phyloP scores from a whole-genome alignment of 2,797 vertebrate genomes.

The Rhynchonycteris naso region DNA sequence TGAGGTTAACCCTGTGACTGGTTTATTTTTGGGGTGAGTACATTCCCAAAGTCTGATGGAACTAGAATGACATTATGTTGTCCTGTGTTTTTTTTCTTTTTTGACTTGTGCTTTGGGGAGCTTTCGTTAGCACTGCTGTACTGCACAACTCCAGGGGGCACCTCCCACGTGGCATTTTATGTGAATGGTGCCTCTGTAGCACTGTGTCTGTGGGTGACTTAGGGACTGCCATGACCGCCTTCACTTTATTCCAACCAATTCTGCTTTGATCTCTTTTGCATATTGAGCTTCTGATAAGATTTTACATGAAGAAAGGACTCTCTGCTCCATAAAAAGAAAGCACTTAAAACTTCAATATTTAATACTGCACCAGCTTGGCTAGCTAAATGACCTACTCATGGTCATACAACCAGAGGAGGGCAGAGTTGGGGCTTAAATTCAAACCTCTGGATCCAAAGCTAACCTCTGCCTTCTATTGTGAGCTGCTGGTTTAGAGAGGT shows the following conservation, averaged over 20 bases:
- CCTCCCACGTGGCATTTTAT: neutral
- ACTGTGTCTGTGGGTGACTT: neutral
- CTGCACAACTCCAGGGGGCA: neutral
- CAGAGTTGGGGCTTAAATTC: neutral
- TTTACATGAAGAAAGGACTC: neutral
- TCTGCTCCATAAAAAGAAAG: slow-evolving; percentile 12
- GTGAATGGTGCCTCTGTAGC: neutral
- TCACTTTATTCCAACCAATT: neutral
- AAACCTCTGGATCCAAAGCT: neutral
- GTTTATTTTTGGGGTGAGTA: neutral
- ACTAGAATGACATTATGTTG: neutral
- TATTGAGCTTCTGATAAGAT: neutral
- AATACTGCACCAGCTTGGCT: neutral
- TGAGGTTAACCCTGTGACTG: neutral
- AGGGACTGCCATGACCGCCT: neutral
- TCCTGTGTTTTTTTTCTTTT: neutral
- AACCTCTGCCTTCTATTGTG: neutral
- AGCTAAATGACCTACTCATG: neutral
- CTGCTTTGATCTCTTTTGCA: neutral
- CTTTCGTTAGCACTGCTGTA: neutral
- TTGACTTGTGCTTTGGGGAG: neutral
- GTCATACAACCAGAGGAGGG: neutral
- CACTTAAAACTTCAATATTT: neutral
- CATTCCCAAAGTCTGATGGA: neutral
- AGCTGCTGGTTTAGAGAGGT: neutral